phyloP scores from a whole-genome alignment of 2,113 vertebrate genomes.

The Xenus cinereus region DNA sequence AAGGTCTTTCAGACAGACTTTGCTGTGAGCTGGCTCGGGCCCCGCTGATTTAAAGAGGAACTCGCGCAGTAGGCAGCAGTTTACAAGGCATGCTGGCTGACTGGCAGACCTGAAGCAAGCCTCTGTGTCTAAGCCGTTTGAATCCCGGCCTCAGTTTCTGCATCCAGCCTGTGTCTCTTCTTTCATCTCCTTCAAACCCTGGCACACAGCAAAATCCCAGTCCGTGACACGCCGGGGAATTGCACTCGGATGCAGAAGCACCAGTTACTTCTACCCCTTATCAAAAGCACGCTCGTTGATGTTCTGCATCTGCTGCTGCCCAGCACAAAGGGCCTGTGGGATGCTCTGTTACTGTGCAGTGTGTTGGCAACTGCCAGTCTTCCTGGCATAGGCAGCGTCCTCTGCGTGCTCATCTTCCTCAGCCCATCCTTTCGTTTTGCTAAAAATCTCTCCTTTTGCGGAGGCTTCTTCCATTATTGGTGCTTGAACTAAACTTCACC shows the following conservation, averaged over 20 bases:
- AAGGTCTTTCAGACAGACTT: conserved; percentile 36
- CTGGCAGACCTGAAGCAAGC: neutral
- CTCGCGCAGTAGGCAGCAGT: neutral
- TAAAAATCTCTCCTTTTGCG: neutral
- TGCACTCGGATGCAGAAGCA: neutral
- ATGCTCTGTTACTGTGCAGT: neutral
- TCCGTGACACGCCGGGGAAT: neutral
- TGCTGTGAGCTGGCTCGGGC: conserved; percentile 11
- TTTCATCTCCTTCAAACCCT: neutral
- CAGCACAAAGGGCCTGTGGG: neutral
- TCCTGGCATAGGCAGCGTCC: neutral
- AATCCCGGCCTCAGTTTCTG: neutral
- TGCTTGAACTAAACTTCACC: neutral
- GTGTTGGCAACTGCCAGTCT: neutral
- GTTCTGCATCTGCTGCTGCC: neutral
- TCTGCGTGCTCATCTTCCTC: neutral
- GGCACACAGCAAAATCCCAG: neutral
- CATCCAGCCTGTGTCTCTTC: neutral
- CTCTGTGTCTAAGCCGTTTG: neutral
- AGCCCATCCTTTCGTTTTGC: neutral
- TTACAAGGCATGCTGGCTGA: neutral
- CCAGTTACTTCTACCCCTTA: neutral
- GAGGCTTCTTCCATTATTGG: neutral
- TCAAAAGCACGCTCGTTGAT: neutral
- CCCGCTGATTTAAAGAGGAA: conserved; percentile 3